Percentiles rank a stretch among this genome's conserved stretches.
These are phyloP conservation scores for Sphaerophoria rueppellii DNA, from an alignment of 2,888 invertebrate species.

Conservation along the genomic window DNA sequence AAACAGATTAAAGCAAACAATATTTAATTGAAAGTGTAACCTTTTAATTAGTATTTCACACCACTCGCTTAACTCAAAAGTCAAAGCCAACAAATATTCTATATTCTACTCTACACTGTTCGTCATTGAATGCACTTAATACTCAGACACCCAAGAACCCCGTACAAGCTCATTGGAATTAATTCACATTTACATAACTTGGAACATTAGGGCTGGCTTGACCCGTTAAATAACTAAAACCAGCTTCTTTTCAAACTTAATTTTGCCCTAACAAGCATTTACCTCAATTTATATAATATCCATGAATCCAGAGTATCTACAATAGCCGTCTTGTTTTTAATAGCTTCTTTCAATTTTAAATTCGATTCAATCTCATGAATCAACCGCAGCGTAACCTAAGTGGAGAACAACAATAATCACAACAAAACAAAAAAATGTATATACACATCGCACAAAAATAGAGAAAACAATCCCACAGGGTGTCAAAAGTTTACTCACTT, in stretches of 20 bases:
- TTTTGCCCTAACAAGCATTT: conserved; percentile 10
- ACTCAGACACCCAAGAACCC: no score
- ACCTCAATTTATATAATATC: conserved; percentile 91
- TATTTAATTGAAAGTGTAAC: neutral
- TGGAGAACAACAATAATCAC: conserved; percentile 74
- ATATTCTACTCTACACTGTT: neutral
- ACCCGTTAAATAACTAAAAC: neutral
- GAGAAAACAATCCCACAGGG: neutral
- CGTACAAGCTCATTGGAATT: no score
- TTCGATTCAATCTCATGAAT: conserved; percentile 91
- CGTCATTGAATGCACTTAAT: no score
- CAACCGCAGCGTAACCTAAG: conserved; percentile 89
- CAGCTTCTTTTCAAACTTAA: neutral
- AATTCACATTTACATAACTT: no score
- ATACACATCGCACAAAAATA: conserved; percentile 21
- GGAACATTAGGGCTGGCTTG: no score
- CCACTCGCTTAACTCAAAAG: neutral
- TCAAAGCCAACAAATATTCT: neutral
- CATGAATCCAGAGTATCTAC: conserved; percentile 97
- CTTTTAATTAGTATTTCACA: conserved; percentile 6
- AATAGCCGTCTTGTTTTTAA: conserved; percentile 86
- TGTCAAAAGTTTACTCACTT: conserved; percentile 83
- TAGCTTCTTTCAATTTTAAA: conserved; percentile 86
- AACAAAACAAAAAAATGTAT: conserved; percentile 47
- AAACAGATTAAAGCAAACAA: neutral